These are phyloP conservation scores for Cheiracanthium punctorium DNA, from an alignment of 2,888 invertebrate genomes.

Conservation along the genomic window DNA sequence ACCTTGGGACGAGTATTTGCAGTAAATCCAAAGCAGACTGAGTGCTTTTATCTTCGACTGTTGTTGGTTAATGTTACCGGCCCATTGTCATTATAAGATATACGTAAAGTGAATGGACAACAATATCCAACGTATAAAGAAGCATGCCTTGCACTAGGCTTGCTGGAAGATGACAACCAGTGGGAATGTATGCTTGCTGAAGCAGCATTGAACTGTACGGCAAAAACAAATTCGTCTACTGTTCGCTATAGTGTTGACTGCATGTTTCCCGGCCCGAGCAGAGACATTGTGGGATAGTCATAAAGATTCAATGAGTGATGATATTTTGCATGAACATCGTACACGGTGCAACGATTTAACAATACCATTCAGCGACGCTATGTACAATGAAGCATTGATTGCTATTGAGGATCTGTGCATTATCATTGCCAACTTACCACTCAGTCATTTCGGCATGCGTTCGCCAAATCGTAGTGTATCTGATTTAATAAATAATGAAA, in stretches of 20 bases:
- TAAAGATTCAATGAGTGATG: constrained; percentile 32
- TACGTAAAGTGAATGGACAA: neutral
- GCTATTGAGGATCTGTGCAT: constrained; percentile 25
- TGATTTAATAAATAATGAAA: neutral
- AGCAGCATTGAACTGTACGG: no score
- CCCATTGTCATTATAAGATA: neutral
- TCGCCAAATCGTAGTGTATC: neutral
- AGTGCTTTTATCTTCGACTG: constrained; percentile 16
- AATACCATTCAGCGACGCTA: constrained; percentile 19
- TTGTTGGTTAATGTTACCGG: constrained; percentile 1
- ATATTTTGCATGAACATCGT: constrained; percentile 39
- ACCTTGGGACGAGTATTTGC: neutral
- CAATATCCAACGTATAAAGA: no score
- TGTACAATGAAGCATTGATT: constrained; percentile 34
- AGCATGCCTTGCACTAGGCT: no score
- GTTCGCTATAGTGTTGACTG: constrained; percentile 34
- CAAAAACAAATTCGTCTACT: constrained; percentile 31
- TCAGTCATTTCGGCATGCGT: neutral
- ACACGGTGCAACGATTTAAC: constrained; percentile 38
- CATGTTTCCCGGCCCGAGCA: constrained; percentile 11
- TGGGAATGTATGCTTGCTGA: no score
- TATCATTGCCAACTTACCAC: neutral
- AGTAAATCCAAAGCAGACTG: neutral
- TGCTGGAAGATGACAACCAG: no score
- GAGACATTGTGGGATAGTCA: neutral